Conservation (phyloP, 2,797 vertebrate species). For the Enteromius anoplus region DNA sequence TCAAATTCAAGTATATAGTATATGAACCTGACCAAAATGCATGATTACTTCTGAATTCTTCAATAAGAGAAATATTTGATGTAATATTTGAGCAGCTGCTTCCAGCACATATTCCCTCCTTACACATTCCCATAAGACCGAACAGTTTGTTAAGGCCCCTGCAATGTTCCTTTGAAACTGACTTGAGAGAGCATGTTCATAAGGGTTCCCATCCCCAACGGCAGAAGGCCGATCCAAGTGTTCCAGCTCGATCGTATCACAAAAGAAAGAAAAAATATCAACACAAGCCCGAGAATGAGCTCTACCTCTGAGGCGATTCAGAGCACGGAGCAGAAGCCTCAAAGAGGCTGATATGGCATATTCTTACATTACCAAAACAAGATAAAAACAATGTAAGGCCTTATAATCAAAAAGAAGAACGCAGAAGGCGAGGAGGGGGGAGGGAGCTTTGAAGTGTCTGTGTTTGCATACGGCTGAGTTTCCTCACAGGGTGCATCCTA, state of each 20-base stretch:
- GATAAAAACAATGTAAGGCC: conserved; percentile 60
- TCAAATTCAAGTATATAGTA: not conserved
- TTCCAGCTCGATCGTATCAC: conserved; percentile 26
- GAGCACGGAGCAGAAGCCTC: conserved; percentile 53
- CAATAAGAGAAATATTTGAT: conserved; percentile 5
- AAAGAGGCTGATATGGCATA: conserved; percentile 65
- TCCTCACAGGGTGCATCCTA: conserved; percentile 53
- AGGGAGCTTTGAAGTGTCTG: conserved; percentile 51
- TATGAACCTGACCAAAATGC: conserved; percentile 4
- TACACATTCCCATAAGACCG: not conserved
- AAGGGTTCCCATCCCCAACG: conserved; percentile 55
- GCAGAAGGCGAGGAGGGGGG: conserved; percentile 59
- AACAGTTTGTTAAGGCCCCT: conserved; percentile 54
- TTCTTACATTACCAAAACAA: conserved; percentile 58
- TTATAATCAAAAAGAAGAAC: conserved; percentile 58
- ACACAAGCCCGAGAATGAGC: conserved; percentile 43
- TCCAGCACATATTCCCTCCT: conserved; percentile 12
- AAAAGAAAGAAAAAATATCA: conserved; percentile 33
- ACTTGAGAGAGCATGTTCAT: conserved; percentile 67
- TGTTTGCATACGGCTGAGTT: conserved; percentile 47
- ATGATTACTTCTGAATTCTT: not conserved
- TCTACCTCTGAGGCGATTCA: conserved; percentile 48
- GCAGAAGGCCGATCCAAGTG: conserved; percentile 11
- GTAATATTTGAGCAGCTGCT: conserved; percentile 20
- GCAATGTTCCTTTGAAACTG: conserved; percentile 68